Percentiles rank a stretch among this genome's conserved stretches.
These are phyloP conservation scores for Taphrorychus bicolor DNA, from an alignment of 2,888 invertebrate species.

Conservation along the genomic window DNA sequence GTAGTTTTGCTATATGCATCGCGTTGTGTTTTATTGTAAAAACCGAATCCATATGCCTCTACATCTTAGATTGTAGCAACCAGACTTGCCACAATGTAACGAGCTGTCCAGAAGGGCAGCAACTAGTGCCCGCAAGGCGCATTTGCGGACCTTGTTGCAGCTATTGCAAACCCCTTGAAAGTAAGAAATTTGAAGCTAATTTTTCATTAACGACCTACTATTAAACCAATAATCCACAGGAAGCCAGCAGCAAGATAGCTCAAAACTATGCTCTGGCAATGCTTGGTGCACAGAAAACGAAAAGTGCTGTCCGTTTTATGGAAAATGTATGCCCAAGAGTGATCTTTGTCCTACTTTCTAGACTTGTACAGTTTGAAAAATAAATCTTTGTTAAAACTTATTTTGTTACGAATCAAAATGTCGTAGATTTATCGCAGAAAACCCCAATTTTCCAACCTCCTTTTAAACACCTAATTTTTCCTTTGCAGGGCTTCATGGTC, in stretches of 20 bases:
- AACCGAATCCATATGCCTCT: neutral
- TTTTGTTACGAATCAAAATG: no score
- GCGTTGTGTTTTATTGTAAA: neutral
- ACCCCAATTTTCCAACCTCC: no score
- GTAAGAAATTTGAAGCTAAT: no score
- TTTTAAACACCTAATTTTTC: no score
- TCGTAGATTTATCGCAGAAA: no score
- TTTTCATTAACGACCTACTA: no score
- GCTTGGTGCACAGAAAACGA: neutral
- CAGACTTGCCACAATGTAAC: neutral
- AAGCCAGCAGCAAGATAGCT: neutral
- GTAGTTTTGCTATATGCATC: neutral
- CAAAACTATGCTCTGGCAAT: neutral
- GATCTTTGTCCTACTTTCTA: neutral
- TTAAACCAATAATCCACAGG: no score
- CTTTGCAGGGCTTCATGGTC: conserved; percentile 91
- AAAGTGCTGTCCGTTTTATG: neutral
- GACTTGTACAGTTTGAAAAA: no score
- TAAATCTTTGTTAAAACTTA: no score
- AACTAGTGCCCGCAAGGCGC: neutral
- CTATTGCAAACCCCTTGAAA: neutral
- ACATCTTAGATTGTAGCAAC: neutral
- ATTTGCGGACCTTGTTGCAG: neutral
- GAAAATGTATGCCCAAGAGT: neutral
- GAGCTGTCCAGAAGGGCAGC: neutral